A percentile compares a stretch with the other conserved stretches of the same genome.
Conservation (phyloP, 2,113 vertebrate genomes). For the Sardina pilchardus region DNA sequence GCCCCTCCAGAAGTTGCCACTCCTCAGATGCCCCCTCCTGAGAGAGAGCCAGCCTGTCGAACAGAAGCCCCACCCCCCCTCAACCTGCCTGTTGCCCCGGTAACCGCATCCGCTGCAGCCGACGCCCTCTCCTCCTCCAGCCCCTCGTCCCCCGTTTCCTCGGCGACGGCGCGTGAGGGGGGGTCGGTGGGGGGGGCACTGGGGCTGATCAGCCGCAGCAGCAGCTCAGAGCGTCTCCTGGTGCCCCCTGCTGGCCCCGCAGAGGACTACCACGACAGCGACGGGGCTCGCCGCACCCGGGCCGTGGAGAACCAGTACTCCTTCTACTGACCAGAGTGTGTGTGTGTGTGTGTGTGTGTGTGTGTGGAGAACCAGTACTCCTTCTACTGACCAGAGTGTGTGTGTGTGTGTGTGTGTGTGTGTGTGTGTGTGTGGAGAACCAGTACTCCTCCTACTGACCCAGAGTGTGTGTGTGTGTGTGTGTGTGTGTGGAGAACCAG, state of each 20-base stretch:
- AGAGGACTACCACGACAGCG: constrained; percentile 85
- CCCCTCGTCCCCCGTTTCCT: constrained; percentile 71
- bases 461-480: constrained; percentile 15
- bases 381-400: constrained; percentile 82
- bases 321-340: constrained; percentile 84
- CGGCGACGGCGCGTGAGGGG: constrained; percentile 59
- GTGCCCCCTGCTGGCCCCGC: constrained; percentile 70
- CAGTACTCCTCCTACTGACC: constrained; percentile 98
- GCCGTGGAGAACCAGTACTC: constrained; percentile 98
- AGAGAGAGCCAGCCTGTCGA: constrained; percentile 74
- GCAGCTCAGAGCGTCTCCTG: constrained; percentile 84
- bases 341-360: constrained; percentile 7
- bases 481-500: constrained; percentile 61
- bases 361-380: constrained; percentile 93
- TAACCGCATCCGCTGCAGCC: constrained; percentile 48
- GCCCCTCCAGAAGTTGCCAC: neutral
- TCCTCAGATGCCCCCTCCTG: constrained; percentile 47
- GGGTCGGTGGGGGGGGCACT: constrained; percentile 40
- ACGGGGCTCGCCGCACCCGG: constrained; percentile 80
- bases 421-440: constrained; percentile 69
- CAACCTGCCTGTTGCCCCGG: constrained; percentile 71
- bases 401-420: too few species aligned
- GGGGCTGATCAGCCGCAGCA: constrained; percentile 80
- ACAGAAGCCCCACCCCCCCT: constrained; percentile 71
- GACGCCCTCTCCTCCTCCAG: constrained; percentile 68